Percentiles rank a stretch among this genome's conserved stretches.
Evolutionary conservation across 2,888 invertebrate species (phyloP).

Genomic region (Drosophila borborema): DNA sequence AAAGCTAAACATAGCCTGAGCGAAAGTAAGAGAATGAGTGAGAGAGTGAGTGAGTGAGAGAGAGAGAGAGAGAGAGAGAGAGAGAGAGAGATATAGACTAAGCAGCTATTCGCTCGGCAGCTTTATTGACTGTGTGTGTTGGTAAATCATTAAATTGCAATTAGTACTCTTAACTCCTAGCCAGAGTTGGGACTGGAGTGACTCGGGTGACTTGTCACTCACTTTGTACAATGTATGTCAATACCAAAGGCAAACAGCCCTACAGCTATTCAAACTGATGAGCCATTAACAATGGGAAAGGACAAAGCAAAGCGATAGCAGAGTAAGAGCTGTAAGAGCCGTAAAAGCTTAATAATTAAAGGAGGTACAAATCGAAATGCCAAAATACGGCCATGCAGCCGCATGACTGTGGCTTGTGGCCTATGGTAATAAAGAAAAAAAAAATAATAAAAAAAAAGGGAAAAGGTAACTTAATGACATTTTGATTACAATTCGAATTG

Average conservation of each 20-base stretch:
- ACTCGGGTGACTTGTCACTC: constrained; percentile 47
- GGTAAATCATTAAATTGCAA: constrained; percentile 59
- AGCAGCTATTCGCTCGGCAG: constrained; percentile 18
- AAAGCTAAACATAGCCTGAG: neutral
- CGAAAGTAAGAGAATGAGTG: neutral
- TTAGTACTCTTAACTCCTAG: constrained; percentile 26
- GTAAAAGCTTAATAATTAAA: constrained; percentile 45
- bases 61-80: neutral
- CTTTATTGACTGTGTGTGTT: constrained; percentile 18
- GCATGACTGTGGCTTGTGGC: neutral
- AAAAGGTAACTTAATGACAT: constrained; percentile 59
- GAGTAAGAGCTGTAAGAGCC: constrained; percentile 20
- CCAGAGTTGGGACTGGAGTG: neutral
- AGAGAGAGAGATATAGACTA: neutral
- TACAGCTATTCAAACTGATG: constrained; percentile 35
- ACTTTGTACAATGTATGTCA: constrained; percentile 47
- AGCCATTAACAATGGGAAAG: constrained; percentile 1
- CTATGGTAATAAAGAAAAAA: constrained; percentile 16
- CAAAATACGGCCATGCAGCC: neutral
- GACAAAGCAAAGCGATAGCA: neutral
- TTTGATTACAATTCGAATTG: constrained; percentile 62
- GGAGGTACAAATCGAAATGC: constrained; percentile 38
- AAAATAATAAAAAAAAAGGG: neutral
- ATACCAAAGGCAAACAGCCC: constrained; percentile 36
- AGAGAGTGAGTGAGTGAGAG: neutral